Conservation (phyloP, 2,797 vertebrate species). For the Alosa sapidissima region DNA sequence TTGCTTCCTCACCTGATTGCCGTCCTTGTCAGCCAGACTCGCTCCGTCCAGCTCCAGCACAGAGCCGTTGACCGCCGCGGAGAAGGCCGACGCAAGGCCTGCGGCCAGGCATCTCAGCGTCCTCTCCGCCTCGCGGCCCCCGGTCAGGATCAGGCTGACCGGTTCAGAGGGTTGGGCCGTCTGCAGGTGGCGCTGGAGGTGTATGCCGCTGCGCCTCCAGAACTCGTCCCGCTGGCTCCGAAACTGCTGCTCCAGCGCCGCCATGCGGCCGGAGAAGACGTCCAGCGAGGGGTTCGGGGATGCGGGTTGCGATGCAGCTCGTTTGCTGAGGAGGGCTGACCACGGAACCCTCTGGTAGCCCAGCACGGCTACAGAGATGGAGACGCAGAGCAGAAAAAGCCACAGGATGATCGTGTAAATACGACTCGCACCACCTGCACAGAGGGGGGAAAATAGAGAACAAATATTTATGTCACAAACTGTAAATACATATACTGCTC, state of each 20-base stretch:
- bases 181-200: conserved; percentile 84
- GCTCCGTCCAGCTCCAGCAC: conserved; percentile 74
- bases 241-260: conserved; percentile 70
- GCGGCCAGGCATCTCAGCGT: conserved; percentile 84
- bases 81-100: conserved; percentile 75
- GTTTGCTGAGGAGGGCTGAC: not conserved
- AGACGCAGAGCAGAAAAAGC: conserved; percentile 47
- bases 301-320: not conserved
- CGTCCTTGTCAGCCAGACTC: conserved; percentile 66
- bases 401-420: conserved; percentile 43
- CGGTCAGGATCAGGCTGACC: conserved; percentile 82
- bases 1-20: conserved; percentile 69
- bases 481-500: no score
- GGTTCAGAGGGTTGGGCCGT: conserved; percentile 74
- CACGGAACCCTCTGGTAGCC: conserved; percentile 48
- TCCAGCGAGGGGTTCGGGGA: not conserved
- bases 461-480: not conserved
- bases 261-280: conserved; percentile 57
- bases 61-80: conserved; percentile 67
- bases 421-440: conserved; percentile 57
- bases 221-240: conserved; percentile 78
- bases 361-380: conserved; percentile 34
- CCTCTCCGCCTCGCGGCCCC: conserved; percentile 69
- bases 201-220: conserved; percentile 79
- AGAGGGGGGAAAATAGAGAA: conserved; percentile 10